Conservation (phyloP, 2,113 vertebrate species). For the Xyliphius kryptos region DNA sequence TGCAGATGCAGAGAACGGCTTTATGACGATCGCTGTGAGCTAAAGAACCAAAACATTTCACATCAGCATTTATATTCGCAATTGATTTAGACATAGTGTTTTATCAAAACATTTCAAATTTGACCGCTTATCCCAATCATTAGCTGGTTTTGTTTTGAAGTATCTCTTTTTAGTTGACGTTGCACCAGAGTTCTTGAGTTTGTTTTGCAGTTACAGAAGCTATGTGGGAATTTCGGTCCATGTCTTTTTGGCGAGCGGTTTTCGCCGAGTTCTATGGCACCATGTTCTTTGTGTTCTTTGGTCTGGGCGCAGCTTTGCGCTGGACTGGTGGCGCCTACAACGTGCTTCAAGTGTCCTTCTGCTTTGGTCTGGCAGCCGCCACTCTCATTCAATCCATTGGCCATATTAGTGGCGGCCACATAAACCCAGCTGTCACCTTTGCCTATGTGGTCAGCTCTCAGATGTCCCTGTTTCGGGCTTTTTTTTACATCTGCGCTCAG, state of each 20-base stretch:
- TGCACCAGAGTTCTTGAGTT: conserved; percentile 43
- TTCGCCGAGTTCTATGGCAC: conserved; percentile 92
- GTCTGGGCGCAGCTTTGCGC: conserved; percentile 82
- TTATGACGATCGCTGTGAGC: conserved; percentile 53
- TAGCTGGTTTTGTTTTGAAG: conserved; percentile 22
- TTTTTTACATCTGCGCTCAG: conserved; percentile 87
- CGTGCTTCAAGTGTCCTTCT: conserved; percentile 80
- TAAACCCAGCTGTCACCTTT: conserved; percentile 91
- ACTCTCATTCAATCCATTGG: conserved; percentile 86
- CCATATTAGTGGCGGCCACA: conserved; percentile 87
- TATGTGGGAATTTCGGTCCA: conserved; percentile 94
- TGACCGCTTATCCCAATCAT: not conserved
- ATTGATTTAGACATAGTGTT: conserved; percentile 32
- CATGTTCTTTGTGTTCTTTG: conserved; percentile 90
- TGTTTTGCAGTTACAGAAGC: conserved; percentile 45
- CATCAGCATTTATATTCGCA: conserved; percentile 29
- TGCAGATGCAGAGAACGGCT: conserved; percentile 55
- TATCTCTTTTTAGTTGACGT: conserved; percentile 34
- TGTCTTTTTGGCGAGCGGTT: conserved; percentile 93
- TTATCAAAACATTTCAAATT: not conserved
- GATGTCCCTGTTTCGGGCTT: conserved; percentile 84
- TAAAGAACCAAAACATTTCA: conserved; percentile 37
- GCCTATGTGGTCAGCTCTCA: conserved; percentile 86
- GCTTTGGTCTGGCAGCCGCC: conserved; percentile 84
- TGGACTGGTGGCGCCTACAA: conserved; percentile 77